phyloP scores from a whole-genome alignment of 2,888 invertebrate species.

The Stenodema calcarata region DNA sequence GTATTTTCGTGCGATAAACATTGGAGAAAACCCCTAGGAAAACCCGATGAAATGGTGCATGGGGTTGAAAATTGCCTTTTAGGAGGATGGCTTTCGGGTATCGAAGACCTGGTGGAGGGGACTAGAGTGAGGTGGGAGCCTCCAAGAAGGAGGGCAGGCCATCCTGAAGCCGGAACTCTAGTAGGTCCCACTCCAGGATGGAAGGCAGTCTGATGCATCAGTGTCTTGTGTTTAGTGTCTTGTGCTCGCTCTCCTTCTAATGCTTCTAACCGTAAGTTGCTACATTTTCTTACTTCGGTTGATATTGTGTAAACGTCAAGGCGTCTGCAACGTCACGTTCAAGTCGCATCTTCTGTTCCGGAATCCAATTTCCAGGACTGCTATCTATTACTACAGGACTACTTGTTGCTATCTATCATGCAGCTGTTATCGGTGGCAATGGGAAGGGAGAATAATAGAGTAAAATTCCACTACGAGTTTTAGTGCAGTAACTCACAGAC shows the following conservation, averaged over 20 bases:
- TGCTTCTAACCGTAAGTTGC: conserved; percentile 34
- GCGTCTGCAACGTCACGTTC: too few species aligned
- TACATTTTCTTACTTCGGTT: background rate
- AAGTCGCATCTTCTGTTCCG: too few species aligned
- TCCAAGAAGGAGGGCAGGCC: conserved; percentile 29
- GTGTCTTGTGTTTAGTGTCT: conserved; percentile 34
- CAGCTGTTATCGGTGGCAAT: too few species aligned
- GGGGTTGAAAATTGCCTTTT: background rate
- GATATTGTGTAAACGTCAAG: too few species aligned
- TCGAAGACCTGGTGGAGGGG: background rate
- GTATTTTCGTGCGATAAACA: background rate
- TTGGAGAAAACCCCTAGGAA: background rate
- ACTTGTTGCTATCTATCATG: too few species aligned
- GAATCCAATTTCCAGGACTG: too few species aligned
- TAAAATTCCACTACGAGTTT: too few species aligned
- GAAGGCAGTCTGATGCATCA: conserved; percentile 29
- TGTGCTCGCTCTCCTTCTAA: conserved; percentile 42
- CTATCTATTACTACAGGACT: too few species aligned
- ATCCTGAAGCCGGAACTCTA: conserved; percentile 46
- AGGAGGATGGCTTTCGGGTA: background rate
- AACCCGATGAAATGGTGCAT: background rate
- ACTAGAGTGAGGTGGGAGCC: background rate
- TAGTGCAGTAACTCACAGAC: too few species aligned
- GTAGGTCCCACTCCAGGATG: conserved; percentile 47
- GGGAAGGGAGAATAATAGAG: too few species aligned